These are phyloP conservation scores for Triplophysa bombifrons DNA, from an alignment of 2,797 vertebrate genomes.

Conservation along the genomic window DNA sequence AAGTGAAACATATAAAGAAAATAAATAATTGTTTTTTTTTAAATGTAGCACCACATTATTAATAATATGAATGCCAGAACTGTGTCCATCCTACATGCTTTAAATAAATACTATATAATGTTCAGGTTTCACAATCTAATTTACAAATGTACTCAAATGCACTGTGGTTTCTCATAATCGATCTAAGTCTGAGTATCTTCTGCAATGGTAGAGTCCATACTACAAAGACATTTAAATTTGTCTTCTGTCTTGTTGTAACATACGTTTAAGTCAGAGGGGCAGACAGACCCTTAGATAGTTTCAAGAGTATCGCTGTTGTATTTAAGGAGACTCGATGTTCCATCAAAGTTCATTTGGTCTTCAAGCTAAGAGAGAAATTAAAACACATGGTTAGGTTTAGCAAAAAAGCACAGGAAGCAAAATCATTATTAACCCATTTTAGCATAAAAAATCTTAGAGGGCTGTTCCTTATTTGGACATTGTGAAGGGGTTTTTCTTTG, in stretches of 20 bases:
- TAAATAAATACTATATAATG: conserved; percentile 17
- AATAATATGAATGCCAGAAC: neutral
- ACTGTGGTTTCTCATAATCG: neutral
- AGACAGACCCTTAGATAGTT: conserved; percentile 13
- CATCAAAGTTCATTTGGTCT: conserved; percentile 36
- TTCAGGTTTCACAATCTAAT: neutral
- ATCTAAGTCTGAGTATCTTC: neutral
- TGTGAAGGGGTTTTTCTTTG: too few relatives aligned
- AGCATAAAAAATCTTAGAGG: neutral
- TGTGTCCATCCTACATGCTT: neutral
- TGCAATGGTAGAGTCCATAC: neutral
- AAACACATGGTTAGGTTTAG: neutral
- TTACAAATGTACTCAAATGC: neutral
- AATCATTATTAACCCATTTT: neutral
- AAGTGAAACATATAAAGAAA: conserved; percentile 11
- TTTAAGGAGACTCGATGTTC: neutral
- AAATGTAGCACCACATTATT: conserved; percentile 2
- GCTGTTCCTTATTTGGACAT: too few relatives aligned
- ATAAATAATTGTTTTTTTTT: neutral
- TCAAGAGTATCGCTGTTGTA: neutral
- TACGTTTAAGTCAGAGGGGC: neutral
- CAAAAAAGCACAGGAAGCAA: neutral
- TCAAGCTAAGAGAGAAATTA: conserved; percentile 28
- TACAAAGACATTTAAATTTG: neutral
- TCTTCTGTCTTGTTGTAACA: neutral